Percentiles rank a stretch among this genome's conserved stretches.
Conservation (phyloP, 2,797 vertebrate genomes). For the Lycodopsis pacificus region DNA sequence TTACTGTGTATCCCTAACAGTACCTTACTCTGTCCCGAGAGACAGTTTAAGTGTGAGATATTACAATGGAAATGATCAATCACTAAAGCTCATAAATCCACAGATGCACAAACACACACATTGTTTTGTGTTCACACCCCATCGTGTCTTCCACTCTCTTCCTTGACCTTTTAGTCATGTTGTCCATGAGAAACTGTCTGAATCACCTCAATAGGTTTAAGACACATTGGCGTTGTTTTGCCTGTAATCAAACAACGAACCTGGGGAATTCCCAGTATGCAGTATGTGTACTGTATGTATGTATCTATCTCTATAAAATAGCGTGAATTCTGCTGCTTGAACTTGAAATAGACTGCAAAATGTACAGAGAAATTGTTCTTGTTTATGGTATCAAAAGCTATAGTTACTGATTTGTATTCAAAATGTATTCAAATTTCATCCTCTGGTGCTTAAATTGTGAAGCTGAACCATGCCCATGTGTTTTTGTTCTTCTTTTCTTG, state of each 20-base stretch:
- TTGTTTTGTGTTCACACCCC: slow-evolving; percentile 49
- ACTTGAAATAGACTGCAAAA: slow-evolving; percentile 24
- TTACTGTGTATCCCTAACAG: slow-evolving; percentile 65
- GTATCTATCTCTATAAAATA: slow-evolving; percentile 36
- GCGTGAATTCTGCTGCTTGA: slow-evolving; percentile 22
- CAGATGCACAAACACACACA: slow-evolving; percentile 3
- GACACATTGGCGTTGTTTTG: slow-evolving; percentile 52
- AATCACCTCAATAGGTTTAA: slow-evolving; percentile 42
- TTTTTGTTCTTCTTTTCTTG: slow-evolving; percentile 76
- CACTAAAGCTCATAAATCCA: slow-evolving; percentile 34
- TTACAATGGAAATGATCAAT: slow-evolving; percentile 66
- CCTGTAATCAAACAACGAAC: slow-evolving; percentile 55
- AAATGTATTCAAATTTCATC: slow-evolving; percentile 67
- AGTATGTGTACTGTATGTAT: slow-evolving; percentile 30
- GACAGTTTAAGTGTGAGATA: slow-evolving; percentile 54
- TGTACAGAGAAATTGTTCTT: slow-evolving; percentile 12
- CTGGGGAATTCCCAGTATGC: slow-evolving; percentile 68
- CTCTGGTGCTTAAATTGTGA: slow-evolving; percentile 67
- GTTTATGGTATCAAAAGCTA: slow-evolving; percentile 47
- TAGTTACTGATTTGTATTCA: slow-evolving; percentile 58
- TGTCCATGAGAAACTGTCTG: slow-evolving; percentile 44
- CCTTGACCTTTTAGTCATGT: slow-evolving; percentile 52
- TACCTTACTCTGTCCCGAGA: slow-evolving; percentile 51
- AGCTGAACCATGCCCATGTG: slow-evolving; percentile 70
- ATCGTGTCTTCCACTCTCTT: slow-evolving; percentile 47